These are phyloP conservation scores for Allolobophora icterica DNA, from an alignment of 2,888 invertebrate species.

Conservation along the genomic window DNA sequence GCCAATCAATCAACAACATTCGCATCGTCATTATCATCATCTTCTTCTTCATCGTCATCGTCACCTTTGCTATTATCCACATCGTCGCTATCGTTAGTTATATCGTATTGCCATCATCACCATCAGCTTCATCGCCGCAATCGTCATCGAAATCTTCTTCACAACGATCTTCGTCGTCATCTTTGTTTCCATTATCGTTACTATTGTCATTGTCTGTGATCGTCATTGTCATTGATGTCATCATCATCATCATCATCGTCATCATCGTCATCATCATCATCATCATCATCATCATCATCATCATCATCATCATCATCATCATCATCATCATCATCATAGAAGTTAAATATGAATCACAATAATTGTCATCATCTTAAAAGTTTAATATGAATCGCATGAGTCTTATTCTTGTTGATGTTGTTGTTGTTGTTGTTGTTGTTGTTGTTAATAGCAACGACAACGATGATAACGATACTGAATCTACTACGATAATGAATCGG, in stretches of 20 bases:
- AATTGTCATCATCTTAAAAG: background rate
- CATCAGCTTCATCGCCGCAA: background rate
- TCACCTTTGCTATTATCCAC: background rate
- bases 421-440: too few species aligned
- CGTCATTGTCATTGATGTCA: background rate
- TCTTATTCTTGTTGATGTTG: slow-evolving; percentile 1
- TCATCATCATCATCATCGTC: background rate
- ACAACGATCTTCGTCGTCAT: background rate
- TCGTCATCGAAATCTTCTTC: background rate
- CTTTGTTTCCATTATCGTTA: background rate
- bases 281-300: background rate
- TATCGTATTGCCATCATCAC: background rate
- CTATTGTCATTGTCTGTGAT: background rate
- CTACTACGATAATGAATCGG: too few species aligned
- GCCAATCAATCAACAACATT: slow-evolving; percentile 42
- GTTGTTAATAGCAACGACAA: too few species aligned
- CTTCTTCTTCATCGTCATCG: background rate
- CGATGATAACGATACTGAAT: too few species aligned
- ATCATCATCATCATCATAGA: background rate
- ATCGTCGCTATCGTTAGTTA: background rate
- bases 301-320: background rate
- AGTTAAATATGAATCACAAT: too few species aligned
- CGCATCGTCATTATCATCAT: slow-evolving; percentile 20
- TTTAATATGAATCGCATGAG: background rate
- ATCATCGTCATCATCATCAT: background rate